phyloP scores from a whole-genome alignment of 2,888 invertebrate species.

The Orchesella flavescens region DNA sequence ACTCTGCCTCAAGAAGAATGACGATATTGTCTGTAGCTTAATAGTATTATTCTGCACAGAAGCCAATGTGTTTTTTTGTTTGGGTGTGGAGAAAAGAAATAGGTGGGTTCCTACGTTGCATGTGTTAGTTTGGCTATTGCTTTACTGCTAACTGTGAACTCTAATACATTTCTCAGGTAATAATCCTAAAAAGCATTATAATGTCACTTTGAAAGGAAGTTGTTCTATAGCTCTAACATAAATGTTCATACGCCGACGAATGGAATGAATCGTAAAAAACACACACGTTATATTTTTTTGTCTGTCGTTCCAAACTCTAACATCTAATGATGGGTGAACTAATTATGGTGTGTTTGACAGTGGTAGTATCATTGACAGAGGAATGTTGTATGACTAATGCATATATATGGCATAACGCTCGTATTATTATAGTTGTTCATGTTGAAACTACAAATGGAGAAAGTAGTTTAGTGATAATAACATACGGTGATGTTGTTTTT shows the following conservation, averaged over 20 bases:
- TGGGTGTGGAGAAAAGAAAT: conserved; percentile 31
- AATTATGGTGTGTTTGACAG: conserved; percentile 44
- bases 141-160: background rate
- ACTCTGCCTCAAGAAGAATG: no score
- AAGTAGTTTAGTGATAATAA: background rate
- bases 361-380: conserved; percentile 32
- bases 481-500: background rate
- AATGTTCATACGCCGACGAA: background rate
- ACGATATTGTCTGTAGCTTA: no score
- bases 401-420: no score
- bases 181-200: conserved; percentile 56
- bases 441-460: background rate
- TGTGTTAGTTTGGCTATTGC: conserved; percentile 27
- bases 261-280: no score
- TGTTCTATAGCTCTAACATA: background rate
- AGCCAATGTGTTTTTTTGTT: background rate
- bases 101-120: conserved; percentile 27
- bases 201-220: conserved; percentile 23
- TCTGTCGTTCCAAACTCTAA: background rate
- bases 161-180: conserved; percentile 44
- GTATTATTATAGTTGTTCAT: no score
- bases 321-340: conserved; percentile 28
- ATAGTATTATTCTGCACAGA: no score
- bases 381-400: background rate
- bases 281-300: no score